Percentiles rank a stretch among this genome's conserved stretches.
phyloP scores from a whole-genome alignment of 2,888 invertebrate genomes.

The Himalopsyche anomala region DNA sequence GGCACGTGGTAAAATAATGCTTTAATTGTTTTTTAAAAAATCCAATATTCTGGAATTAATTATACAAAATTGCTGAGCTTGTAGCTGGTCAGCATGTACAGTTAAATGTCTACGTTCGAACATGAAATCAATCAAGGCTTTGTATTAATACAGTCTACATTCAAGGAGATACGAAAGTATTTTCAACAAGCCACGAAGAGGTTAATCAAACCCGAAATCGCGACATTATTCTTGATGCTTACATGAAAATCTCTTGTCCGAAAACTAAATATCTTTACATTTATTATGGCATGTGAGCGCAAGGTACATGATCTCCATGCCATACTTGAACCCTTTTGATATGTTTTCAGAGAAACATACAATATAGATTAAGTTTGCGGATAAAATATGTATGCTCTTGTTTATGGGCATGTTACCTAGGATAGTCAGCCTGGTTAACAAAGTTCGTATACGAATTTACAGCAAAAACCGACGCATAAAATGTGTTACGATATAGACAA shows the following conservation, averaged over 20 bases:
- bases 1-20: no score
- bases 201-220: constrained; percentile 14
- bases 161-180: not conserved
- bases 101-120: not conserved
- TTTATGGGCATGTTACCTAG: not conserved
- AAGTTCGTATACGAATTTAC: no score
- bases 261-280: constrained; percentile 28
- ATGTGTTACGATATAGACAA: no score
- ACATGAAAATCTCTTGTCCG: constrained; percentile 21
- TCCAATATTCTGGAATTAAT: no score
- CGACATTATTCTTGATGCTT: not conserved
- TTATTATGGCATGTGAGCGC: not conserved
- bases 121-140: not conserved
- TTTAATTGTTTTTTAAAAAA: no score
- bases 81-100: no score
- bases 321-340: constrained; percentile 24
- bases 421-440: not conserved
- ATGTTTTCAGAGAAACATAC: not conserved
- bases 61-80: not conserved
- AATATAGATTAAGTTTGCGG: not conserved
- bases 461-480: no score
- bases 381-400: not conserved
- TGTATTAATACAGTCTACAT: not conserved
- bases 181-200: constrained; percentile 28
- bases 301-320: not conserved